A percentile compares a stretch with the other conserved stretches of the same genome.
Conservation (phyloP, 92 coral and sea anemone species). For the Epizoanthus stellaris region DNA sequence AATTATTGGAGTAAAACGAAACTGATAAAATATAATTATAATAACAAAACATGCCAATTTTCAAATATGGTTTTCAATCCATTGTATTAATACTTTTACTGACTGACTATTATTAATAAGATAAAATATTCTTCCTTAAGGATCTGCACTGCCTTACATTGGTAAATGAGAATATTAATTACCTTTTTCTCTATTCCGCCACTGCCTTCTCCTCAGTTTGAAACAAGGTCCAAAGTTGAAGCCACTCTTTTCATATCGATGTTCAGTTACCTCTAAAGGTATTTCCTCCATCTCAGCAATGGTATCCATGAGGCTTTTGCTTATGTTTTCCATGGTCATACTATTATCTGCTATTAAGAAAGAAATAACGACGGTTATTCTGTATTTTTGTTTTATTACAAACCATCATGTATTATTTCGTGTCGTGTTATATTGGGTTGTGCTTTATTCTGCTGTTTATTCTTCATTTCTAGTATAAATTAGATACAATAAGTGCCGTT, state of each 20-base stretch:
- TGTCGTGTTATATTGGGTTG: too few species aligned
- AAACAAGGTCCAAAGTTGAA: conserved; percentile 77
- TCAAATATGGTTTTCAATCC: too few species aligned
- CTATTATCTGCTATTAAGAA: background rate
- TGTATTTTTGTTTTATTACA: too few species aligned
- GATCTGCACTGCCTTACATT: background rate
- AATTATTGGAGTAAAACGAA: too few species aligned
- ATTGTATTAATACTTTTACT: too few species aligned
- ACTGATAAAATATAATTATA: too few species aligned
- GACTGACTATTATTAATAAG: background rate
- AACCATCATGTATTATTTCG: too few species aligned
- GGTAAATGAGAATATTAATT: background rate
- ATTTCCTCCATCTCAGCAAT: conserved; percentile 47
- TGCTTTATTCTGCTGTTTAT: too few species aligned
- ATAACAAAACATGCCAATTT: too few species aligned
- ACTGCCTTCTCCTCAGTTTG: conserved; percentile 59
- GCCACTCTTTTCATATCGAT: conserved; percentile 51
- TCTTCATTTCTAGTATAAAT: too few species aligned
- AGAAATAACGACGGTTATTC: too few species aligned
- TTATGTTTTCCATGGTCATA: background rate
- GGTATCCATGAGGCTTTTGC: background rate
- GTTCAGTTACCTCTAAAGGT: conserved; percentile 54
- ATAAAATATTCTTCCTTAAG: background rate
- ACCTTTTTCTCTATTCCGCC: conserved; percentile 37
- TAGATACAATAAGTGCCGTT: too few species aligned